Evolutionary conservation across 2,113 vertebrate species (phyloP).

Genomic region (Oreotrochilus melanogaster): DNA sequence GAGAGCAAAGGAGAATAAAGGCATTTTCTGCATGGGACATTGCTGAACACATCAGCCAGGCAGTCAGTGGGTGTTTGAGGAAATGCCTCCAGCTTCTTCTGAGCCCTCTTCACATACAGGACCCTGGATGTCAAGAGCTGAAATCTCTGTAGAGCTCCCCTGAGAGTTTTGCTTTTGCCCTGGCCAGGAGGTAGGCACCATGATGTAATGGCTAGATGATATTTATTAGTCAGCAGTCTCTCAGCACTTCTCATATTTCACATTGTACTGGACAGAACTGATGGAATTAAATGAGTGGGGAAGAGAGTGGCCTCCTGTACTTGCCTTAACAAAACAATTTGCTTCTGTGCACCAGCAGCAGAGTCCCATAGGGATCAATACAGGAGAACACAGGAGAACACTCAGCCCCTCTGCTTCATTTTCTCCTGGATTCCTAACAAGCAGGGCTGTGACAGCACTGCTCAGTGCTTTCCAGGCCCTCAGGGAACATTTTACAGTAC

Average conservation of each 20-base stretch:
- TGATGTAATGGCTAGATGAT: background rate
- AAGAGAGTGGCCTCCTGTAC: background rate
- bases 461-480: background rate
- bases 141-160: background rate
- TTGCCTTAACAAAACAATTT: slow-evolving; percentile 2
- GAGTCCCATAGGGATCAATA: background rate
- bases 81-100: background rate
- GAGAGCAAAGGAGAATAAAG: background rate
- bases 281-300: background rate
- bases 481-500: background rate
- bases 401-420: background rate
- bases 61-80: background rate
- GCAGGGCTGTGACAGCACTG: background rate
- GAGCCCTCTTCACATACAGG: background rate
- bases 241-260: background rate
- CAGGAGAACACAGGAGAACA: background rate
- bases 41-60: background rate
- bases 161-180: background rate
- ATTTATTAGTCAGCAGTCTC: background rate
- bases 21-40: background rate
- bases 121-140: background rate
- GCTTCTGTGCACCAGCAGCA: background rate
- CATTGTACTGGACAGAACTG: background rate
- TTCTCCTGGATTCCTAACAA: slow-evolving; percentile 20
- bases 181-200: background rate